phyloP scores from a whole-genome alignment of 2,888 invertebrate species.

The Leptinotarsa haldemani region DNA sequence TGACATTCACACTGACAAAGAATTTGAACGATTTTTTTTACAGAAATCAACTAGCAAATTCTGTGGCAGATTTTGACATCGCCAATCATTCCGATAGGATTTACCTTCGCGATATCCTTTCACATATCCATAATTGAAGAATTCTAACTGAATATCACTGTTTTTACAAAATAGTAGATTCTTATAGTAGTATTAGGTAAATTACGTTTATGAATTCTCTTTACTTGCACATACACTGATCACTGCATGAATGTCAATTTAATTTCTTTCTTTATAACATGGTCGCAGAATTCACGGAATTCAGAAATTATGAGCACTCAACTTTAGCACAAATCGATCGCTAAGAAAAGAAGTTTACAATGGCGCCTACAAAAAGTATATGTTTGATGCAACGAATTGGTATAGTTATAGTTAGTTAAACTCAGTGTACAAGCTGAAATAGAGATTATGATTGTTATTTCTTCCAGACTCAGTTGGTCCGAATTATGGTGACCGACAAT shows the following conservation, averaged over 20 bases:
- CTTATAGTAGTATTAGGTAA: neutral
- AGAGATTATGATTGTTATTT: no score
- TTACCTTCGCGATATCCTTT: slow-evolving; percentile 49
- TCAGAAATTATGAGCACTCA: no score
- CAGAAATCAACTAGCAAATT: slow-evolving; percentile 45
- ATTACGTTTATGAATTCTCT: slow-evolving; percentile 12
- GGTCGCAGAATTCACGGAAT: neutral
- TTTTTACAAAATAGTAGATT: neutral
- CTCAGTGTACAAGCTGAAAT: no score
- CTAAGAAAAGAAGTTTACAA: no score
- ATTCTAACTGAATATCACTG: slow-evolving; percentile 1
- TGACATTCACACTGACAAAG: slow-evolving; percentile 54
- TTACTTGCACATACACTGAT: slow-evolving; percentile 60
- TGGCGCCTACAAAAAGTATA: no score
- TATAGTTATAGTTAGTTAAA: no score
- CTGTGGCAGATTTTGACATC: slow-evolving; percentile 45
- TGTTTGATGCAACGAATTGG: no score
- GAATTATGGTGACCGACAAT: no score
- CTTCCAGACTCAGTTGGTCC: no score
- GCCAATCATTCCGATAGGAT: slow-evolving; percentile 37
- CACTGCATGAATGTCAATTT: slow-evolving; percentile 46
- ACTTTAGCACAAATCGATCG: no score
- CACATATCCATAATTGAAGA: slow-evolving; percentile 53
- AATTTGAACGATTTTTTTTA: slow-evolving; percentile 51
- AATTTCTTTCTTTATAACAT: neutral